Percentiles rank a stretch among this genome's conserved stretches.
Conservation (phyloP, 2,113 vertebrate genomes). For the Passer domesticus region DNA sequence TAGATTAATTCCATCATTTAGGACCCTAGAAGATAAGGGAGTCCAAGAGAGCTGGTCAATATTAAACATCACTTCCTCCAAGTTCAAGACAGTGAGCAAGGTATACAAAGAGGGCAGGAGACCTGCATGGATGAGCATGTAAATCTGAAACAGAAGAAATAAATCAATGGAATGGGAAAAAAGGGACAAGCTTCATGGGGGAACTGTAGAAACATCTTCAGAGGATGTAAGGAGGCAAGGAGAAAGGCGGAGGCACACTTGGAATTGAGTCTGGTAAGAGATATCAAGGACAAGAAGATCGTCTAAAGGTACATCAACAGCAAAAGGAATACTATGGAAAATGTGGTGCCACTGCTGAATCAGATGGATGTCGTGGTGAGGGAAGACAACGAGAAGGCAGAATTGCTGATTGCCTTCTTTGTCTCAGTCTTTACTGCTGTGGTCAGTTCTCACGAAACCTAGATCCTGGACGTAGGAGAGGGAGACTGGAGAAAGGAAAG, state of each 20-base stretch:
- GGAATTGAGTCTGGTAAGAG: not conserved
- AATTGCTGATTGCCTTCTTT: not conserved
- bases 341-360: not conserved
- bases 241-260: not conserved
- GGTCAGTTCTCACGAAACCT: not conserved
- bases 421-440: not conserved
- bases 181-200: no score
- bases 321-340: not conserved
- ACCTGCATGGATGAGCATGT: not conserved
- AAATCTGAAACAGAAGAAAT: not conserved
- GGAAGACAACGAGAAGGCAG: not conserved
- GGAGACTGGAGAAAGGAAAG: not conserved
- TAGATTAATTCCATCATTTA: not conserved
- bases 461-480: not conserved
- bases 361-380: rapidly evolving
- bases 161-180: not conserved
- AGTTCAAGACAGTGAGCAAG: not conserved
- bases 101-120: not conserved
- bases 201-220: not conserved
- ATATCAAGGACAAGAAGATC: not conserved
- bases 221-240: not conserved
- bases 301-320: not conserved
- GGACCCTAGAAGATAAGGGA: not conserved
- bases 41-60: not conserved
- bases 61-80: not conserved